phyloP scores from a whole-genome alignment of 2,888 invertebrate genomes.

The Cephus pulcher region DNA sequence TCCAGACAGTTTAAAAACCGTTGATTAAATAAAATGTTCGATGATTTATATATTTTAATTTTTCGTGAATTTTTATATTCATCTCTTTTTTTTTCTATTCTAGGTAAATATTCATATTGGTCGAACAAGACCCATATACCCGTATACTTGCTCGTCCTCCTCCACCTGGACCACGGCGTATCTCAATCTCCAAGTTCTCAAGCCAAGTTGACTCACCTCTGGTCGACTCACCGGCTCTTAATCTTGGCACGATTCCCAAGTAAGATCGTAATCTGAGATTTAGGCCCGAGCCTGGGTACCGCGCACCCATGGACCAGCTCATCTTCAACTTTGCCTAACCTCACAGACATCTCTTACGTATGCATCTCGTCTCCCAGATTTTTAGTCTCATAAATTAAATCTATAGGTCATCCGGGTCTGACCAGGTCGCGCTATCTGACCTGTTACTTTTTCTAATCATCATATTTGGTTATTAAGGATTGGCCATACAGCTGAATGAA shows the following conservation, averaged over 20 bases:
- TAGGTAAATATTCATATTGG: too few relatives aligned
- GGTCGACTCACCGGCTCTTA: slow-evolving; percentile 40
- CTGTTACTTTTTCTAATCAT: neutral
- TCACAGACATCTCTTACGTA: slow-evolving; percentile 8
- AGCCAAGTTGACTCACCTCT: neutral
- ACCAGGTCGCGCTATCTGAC: neutral
- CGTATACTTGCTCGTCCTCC: slow-evolving; percentile 11
- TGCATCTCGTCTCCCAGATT: neutral
- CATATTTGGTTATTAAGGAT: neutral
- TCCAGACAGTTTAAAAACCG: neutral
- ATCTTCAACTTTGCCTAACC: slow-evolving; percentile 24
- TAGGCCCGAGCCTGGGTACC: slow-evolving; percentile 43
- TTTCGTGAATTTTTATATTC: neutral
- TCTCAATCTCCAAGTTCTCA: slow-evolving; percentile 50
- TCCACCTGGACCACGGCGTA: slow-evolving; percentile 44
- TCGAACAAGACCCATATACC: neutral
- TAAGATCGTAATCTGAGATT: slow-evolving; percentile 60
- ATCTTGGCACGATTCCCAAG: slow-evolving; percentile 52
- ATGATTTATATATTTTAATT: neutral
- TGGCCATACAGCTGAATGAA: neutral
- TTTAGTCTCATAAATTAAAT: neutral
- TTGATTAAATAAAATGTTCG: neutral
- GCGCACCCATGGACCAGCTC: slow-evolving; percentile 41
- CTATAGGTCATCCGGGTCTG: neutral
- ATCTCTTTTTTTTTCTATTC: too few relatives aligned